Base-by-base conservation (phyloP, 1,140 invertebrate species). In the Himalopsyche phryganea region DNA sequence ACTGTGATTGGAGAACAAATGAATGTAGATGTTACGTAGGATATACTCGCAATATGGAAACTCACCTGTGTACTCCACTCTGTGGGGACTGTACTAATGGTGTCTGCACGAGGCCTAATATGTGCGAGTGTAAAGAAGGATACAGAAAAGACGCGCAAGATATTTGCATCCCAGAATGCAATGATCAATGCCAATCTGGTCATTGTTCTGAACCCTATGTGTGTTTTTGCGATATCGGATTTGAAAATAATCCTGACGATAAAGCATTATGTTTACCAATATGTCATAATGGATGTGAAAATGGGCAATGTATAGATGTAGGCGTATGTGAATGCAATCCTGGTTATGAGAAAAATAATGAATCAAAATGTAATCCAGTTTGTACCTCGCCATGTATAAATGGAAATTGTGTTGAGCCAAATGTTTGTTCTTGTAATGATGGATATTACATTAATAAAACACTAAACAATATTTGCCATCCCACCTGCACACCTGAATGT, bases 41-140 rank as follows among this genome's bases (percentile, higher is more conserved):
- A 7, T 77, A 71, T 55, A 40, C 52, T 20, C 67, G 64, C 18
- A 56, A 72, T 41, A 54, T 57, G 13, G 32, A 20, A 10, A 53
- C 11, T 10, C 65, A 68, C 14, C 61, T 64, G 19, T 80, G 78
- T 58, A 66, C 71, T 35, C 74, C 79, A 9, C 52, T 71, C 19
- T 79, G 77, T 59, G 32, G 20, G 14, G 71, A 72, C n/a, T 82
- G 80, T 58, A 66, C 71, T 36, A 79, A 81, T 61, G 80, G 79
- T 11, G 71, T 70, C 28, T 82, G 80, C 61, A 72, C 71, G 11
- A 65, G 65, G 2, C 76, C 76, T n/a, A 69, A 75, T 14, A 65
- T 58, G 1, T 83, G 82, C 53, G 60, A 67, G 11, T 81, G 80
- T 50, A 73, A 71, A 65, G 57, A 73, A 65, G 75, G 74, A 4